These are phyloP conservation scores for Chaetops frenatus DNA, from an alignment of 2,113 vertebrate species.

Conservation along the genomic window DNA sequence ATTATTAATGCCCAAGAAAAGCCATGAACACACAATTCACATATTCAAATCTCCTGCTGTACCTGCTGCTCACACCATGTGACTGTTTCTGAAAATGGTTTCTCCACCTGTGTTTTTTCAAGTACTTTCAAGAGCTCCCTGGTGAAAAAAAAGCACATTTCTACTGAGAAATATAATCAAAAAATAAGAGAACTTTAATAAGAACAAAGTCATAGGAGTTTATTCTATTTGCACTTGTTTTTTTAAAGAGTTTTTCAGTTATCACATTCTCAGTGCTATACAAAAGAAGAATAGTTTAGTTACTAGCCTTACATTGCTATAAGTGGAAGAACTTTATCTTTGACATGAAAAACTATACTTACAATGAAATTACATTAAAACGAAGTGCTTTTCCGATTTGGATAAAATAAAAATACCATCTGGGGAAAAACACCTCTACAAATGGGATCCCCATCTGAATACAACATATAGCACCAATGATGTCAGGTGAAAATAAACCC, in stretches of 20 bases:
- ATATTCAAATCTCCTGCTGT: not conserved
- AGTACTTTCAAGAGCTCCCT: conserved; percentile 84
- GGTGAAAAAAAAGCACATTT: not conserved
- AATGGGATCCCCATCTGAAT: not conserved
- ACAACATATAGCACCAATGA: not conserved
- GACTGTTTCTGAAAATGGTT: conserved; percentile 74
- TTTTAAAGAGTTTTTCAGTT: not conserved
- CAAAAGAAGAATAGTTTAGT: not conserved
- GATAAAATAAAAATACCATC: not conserved
- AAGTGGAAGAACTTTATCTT: not conserved
- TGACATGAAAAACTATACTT: not conserved
- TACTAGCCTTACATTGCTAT: not conserved
- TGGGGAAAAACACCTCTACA: not conserved
- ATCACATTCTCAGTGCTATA: not conserved
- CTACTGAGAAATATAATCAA: not conserved
- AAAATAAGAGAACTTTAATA: not conserved
- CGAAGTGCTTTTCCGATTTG: not conserved
- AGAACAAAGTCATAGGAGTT: not conserved
- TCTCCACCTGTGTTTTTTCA: conserved; percentile 77
- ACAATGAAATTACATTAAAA: not conserved
- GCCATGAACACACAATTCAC: not conserved
- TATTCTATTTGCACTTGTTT: not conserved
- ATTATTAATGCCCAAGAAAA: not conserved
- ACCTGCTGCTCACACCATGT: conserved; percentile 82
- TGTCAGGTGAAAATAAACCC: not conserved